These are phyloP conservation scores for Daphoenositta chrysoptera DNA, from an alignment of 2,113 vertebrate species.

Conservation along the genomic window DNA sequence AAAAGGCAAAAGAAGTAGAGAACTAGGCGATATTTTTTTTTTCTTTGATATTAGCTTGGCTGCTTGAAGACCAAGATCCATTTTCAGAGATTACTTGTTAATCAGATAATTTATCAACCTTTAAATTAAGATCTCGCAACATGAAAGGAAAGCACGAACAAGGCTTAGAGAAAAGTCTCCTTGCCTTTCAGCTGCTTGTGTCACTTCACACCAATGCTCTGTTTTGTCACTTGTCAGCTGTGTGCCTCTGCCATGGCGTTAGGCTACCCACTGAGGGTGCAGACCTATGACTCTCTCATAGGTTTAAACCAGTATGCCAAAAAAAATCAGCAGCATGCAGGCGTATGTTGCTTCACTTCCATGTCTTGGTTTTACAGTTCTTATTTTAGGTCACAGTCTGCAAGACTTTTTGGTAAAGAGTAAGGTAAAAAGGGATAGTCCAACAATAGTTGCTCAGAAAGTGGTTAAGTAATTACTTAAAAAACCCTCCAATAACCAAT, in stretches of 20 bases:
- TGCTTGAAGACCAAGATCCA: neutral
- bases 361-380: neutral
- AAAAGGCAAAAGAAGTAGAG: neutral
- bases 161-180: neutral
- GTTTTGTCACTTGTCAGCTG: neutral
- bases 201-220: neutral
- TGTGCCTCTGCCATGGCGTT: neutral
- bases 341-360: neutral
- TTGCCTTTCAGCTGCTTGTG: neutral
- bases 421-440: neutral
- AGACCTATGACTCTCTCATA: neutral
- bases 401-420: neutral
- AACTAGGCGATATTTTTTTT: neutral
- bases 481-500: neutral
- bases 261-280: accelerated
- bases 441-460: neutral
- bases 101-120: neutral
- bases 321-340: neutral
- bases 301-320: neutral
- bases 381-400: neutral
- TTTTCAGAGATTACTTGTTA: neutral
- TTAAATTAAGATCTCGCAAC: neutral
- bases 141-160: neutral
- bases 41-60: neutral
- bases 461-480: neutral